Percentiles rank a stretch among this genome's conserved stretches.
phyloP scores from a whole-genome alignment of 2,797 vertebrate genomes.

The Poeciliopsis infans region DNA sequence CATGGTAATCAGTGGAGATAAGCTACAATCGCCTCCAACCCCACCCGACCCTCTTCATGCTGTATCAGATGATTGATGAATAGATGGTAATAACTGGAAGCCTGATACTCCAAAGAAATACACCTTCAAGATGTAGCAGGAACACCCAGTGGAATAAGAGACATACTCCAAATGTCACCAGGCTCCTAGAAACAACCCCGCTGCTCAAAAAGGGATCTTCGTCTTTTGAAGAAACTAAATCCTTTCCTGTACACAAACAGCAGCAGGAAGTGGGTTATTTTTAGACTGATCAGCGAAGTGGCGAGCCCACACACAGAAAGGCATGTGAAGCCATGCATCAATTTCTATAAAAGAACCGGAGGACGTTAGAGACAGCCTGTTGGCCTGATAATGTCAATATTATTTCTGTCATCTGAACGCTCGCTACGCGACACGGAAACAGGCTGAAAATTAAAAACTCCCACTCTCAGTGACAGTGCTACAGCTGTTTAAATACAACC shows the following conservation, averaged over 20 bases:
- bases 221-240: constrained; percentile 27
- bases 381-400: constrained; percentile 66
- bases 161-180: constrained; percentile 31
- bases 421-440: constrained; percentile 40
- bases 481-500: constrained; percentile 42
- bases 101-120: not conserved
- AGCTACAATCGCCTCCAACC: not conserved
- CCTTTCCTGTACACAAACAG: constrained; percentile 59
- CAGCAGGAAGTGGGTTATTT: constrained; percentile 64
- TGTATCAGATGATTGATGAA: not conserved
- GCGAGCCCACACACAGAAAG: constrained; percentile 21
- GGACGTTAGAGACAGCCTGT: constrained; percentile 38
- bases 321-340: constrained; percentile 8
- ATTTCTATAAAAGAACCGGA: constrained; percentile 15
- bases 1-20: not conserved
- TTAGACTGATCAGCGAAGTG: constrained; percentile 57
- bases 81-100: constrained; percentile 5
- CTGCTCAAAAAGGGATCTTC: constrained; percentile 13
- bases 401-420: constrained; percentile 46
- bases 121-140: constrained; percentile 7
- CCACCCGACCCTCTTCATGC: not conserved
- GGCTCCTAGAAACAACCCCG: constrained; percentile 12
- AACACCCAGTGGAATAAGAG: constrained; percentile 18
- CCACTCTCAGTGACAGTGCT: constrained; percentile 38
- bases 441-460: constrained; percentile 48